Conservation (phyloP, 2,888 invertebrate species). For the Abrostola tripartita region DNA sequence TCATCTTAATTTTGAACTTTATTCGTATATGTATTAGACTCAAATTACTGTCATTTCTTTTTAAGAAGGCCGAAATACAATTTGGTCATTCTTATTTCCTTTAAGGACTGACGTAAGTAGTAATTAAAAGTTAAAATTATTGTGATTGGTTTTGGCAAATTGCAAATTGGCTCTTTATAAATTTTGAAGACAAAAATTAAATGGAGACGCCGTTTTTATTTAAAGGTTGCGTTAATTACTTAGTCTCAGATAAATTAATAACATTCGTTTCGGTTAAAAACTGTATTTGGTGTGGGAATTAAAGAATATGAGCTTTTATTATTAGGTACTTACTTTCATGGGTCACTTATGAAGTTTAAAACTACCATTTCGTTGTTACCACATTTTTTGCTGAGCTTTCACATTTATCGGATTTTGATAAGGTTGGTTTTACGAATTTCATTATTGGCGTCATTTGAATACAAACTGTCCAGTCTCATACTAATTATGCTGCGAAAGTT, state of each 20-base stretch:
- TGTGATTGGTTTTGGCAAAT: constrained; percentile 87
- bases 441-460: too few species aligned
- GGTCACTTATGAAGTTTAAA: background rate
- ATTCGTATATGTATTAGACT: background rate
- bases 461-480: too few species aligned
- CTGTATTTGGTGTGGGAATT: constrained; percentile 39
- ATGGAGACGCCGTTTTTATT: constrained; percentile 37
- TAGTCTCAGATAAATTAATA: constrained; percentile 47
- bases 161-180: constrained; percentile 79
- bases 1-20: constrained; percentile 14
- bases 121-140: constrained; percentile 86
- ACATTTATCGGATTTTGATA: background rate
- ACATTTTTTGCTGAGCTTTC: background rate
- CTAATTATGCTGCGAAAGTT: too few species aligned
- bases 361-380: background rate
- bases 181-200: constrained; percentile 53
- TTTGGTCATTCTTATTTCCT: constrained; percentile 46
- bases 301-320: background rate
- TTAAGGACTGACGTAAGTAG: constrained; percentile 67
- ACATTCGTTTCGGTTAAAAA: constrained; percentile 31
- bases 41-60: constrained; percentile 9
- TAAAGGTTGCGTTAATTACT: constrained; percentile 43
- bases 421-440: too few species aligned
- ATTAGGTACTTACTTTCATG: background rate
- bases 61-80: constrained; percentile 10